Percentiles rank a stretch among this genome's conserved stretches.
These are phyloP conservation scores for Galerucella calmariensis DNA, from an alignment of 2,888 invertebrate genomes.

Conservation along the genomic window DNA sequence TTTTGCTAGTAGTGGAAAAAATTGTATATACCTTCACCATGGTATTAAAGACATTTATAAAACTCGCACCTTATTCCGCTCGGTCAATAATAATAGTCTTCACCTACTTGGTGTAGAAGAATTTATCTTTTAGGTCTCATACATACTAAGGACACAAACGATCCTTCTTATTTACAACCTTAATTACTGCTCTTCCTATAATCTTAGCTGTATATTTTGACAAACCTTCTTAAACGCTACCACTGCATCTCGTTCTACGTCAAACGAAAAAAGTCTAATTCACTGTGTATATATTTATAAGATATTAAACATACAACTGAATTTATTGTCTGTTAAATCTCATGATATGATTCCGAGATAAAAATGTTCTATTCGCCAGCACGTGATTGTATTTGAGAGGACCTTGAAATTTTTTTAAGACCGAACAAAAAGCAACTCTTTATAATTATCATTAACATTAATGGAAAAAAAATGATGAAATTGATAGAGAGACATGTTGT, in stretches of 20 bases:
- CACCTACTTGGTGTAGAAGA: too few relatives aligned
- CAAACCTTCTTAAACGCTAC: neutral
- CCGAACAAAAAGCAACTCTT: conserved; percentile 4
- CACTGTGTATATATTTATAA: neutral
- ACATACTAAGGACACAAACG: too few relatives aligned
- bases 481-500: neutral
- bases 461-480: neutral
- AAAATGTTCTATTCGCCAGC: conserved; percentile 13
- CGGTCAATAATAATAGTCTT: too few relatives aligned
- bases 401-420: conserved; percentile 13
- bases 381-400: conserved; percentile 6
- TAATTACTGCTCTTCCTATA: too few relatives aligned
- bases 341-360: conserved; percentile 5
- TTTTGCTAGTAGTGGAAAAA: too few relatives aligned
- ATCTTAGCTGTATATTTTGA: too few relatives aligned
- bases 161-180: too few relatives aligned
- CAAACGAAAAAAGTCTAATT: neutral
- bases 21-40: too few relatives aligned
- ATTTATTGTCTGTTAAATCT: conserved; percentile 17
- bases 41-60: too few relatives aligned
- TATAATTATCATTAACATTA: conserved; percentile 9
- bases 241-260: neutral
- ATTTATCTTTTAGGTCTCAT: too few relatives aligned
- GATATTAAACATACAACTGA: neutral
- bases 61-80: too few relatives aligned